phyloP scores from a whole-genome alignment of 2,888 invertebrate species.

The Cerastis leucographa region DNA sequence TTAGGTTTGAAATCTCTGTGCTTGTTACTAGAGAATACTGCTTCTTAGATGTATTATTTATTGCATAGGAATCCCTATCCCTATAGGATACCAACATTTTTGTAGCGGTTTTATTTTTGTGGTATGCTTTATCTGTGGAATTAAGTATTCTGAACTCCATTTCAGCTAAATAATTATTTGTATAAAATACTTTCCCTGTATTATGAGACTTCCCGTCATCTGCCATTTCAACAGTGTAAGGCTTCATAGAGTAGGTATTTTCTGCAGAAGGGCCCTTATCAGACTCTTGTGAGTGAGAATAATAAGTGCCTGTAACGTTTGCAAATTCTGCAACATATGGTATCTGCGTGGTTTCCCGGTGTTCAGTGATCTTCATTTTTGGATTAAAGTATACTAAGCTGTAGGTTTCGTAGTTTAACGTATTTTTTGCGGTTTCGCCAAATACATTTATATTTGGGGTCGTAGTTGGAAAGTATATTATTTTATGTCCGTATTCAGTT shows the following conservation, averaged over 20 bases:
- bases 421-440: background rate
- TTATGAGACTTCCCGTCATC: background rate
- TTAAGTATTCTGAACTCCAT: background rate
- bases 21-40: background rate
- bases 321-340: background rate
- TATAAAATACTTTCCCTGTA: background rate
- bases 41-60: background rate
- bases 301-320: background rate
- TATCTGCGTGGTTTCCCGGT: background rate
- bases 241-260: background rate
- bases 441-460: background rate
- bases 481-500: conserved; percentile 6
- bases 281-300: conserved; percentile 10
- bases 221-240: background rate
- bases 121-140: background rate
- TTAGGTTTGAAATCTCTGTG: background rate
- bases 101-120: background rate
- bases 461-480: conserved; percentile 34
- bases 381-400: conserved; percentile 13
- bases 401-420: background rate
- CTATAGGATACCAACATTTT: background rate
- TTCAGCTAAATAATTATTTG: background rate
- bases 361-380: background rate
- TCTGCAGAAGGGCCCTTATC: background rate
- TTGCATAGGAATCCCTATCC: background rate